A percentile compares a stretch with the other conserved stretches of the same genome.
Conservation (phyloP, 2,113 vertebrate species). For the Mirza zaza region DNA sequence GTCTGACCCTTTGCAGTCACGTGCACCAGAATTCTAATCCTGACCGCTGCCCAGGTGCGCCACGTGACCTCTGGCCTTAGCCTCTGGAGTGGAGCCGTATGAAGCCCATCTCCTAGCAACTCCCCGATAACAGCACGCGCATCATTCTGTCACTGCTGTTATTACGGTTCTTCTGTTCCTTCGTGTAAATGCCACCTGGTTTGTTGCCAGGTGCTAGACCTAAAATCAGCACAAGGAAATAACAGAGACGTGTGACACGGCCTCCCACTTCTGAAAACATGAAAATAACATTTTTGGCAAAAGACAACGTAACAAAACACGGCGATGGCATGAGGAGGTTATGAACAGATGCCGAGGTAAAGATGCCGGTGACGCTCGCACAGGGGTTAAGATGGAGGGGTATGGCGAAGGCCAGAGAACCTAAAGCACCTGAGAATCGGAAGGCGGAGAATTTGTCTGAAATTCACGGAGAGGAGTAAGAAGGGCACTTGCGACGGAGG, state of each 20-base stretch:
- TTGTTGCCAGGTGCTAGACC: not conserved
- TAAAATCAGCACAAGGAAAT: not conserved
- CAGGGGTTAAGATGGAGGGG: too few species aligned
- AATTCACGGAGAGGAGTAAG: accelerated
- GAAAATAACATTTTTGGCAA: too few species aligned
- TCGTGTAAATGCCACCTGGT: not conserved
- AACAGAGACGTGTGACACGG: not conserved
- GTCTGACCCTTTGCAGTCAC: not conserved
- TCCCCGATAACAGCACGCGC: accelerated
- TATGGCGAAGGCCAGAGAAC: accelerated
- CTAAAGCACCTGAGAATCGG: accelerated
- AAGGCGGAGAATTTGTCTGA: accelerated
- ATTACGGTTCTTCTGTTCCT: too few species aligned
- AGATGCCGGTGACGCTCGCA: accelerated
- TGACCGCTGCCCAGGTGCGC: too few species aligned
- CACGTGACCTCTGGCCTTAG: accelerated
- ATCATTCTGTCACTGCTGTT: accelerated
- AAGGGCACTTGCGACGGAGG: accelerated
- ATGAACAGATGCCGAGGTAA: accelerated
- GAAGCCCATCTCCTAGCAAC: accelerated
- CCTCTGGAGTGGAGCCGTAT: accelerated
- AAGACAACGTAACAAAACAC: not conserved
- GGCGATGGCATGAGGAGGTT: not conserved
- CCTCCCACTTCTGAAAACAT: not conserved
- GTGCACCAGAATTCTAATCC: not conserved